A percentile compares a stretch with the other conserved stretches of the same genome.
Conservation (phyloP, 2,797 vertebrate species). For the Trichosurus vulpecula region DNA sequence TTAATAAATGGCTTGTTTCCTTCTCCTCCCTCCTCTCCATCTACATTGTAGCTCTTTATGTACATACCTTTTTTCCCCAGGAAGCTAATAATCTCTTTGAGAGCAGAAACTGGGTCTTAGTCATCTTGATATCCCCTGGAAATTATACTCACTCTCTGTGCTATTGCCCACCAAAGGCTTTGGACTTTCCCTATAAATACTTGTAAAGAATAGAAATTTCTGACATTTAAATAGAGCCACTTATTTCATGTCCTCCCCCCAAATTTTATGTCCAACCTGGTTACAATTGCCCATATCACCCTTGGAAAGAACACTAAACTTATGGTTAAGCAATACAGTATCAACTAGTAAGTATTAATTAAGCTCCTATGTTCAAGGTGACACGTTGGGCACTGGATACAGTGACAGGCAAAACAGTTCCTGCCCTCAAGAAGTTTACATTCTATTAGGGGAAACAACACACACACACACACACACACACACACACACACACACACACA, state of each 20-base stretch:
- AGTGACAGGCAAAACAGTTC: background rate
- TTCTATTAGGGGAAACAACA: too few species aligned
- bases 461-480: too few species aligned
- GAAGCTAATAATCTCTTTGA: background rate
- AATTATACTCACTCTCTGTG: background rate
- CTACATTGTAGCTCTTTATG: background rate
- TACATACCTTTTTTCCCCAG: background rate
- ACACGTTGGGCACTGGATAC: background rate
- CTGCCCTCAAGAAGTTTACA: too few species aligned
- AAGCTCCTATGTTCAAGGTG: background rate
- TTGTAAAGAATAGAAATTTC: background rate
- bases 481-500: too few species aligned
- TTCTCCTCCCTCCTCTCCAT: background rate
- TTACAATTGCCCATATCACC: background rate
- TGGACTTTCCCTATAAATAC: background rate
- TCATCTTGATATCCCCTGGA: background rate
- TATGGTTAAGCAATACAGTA: background rate
- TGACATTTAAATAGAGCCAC: background rate
- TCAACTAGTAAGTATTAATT: background rate
- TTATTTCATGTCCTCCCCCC: background rate
- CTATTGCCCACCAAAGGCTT: background rate
- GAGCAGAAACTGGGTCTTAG: background rate
- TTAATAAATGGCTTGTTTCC: background rate
- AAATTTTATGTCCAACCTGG: background rate
- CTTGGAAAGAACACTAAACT: background rate